phyloP scores from a whole-genome alignment of 2,888 invertebrate genomes.

The Drosophila limbata region DNA sequence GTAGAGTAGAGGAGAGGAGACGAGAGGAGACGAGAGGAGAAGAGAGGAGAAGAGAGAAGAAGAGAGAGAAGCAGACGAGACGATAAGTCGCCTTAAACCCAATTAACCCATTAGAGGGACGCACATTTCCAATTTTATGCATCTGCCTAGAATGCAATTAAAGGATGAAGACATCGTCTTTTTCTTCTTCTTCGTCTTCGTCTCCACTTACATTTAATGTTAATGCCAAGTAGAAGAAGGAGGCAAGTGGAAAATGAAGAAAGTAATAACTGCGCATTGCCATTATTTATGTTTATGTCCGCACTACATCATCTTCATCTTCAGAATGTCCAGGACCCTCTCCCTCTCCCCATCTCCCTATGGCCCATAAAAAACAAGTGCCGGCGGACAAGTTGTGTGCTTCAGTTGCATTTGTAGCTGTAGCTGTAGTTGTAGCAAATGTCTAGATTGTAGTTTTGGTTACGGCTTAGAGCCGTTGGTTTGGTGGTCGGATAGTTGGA shows the following conservation, averaged over 20 bases:
- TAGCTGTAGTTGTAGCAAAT: conserved; percentile 18
- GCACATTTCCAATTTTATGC: conserved; percentile 62
- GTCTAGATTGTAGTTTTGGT: conserved; percentile 37
- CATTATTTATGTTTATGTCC: conserved; percentile 82
- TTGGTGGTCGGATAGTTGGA: not conserved
- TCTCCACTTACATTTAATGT: conserved; percentile 69
- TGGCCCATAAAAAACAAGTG: conserved; percentile 76
- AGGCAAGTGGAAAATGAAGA: conserved; percentile 30
- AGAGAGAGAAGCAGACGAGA: conserved; percentile 7
- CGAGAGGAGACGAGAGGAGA: too few relatives aligned
- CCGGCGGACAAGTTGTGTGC: conserved; percentile 62
- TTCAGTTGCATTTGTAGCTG: not conserved
- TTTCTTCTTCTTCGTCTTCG: conserved; percentile 1
- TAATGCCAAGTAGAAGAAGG: conserved; percentile 43
- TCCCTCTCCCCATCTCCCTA: conserved; percentile 27
- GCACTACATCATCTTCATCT: conserved; percentile 74
- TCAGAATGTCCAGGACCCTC: conserved; percentile 61
- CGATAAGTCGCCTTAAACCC: conserved; percentile 63
- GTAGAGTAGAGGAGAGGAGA: conserved; percentile 5
- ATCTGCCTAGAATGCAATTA: conserved; percentile 75
- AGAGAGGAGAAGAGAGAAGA: too few relatives aligned
- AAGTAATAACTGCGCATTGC: conserved; percentile 80
- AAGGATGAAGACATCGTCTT: conserved; percentile 42
- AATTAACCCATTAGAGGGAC: conserved; percentile 73
- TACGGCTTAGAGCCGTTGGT: not conserved